These are phyloP conservation scores for Spicauda simplicius DNA, from an alignment of 2,888 invertebrate species.

Conservation along the genomic window DNA sequence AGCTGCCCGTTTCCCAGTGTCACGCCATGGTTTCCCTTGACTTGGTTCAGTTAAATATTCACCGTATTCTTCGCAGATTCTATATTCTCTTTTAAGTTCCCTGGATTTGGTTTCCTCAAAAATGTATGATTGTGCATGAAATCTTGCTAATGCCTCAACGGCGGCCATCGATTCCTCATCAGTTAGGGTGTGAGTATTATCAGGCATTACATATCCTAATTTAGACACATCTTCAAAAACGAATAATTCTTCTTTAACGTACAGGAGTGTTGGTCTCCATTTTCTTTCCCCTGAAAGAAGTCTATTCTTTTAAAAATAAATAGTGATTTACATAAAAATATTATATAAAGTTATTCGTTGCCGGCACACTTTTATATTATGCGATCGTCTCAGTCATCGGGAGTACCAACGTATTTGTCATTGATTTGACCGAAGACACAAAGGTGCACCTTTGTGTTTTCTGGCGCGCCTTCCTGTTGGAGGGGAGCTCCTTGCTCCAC, in stretches of 20 bases:
- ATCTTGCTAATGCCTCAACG: constrained; percentile 71
- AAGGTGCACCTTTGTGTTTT: too few relatives aligned
- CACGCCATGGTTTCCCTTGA: constrained; percentile 58
- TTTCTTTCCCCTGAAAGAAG: constrained; percentile 53
- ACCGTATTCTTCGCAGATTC: constrained; percentile 68
- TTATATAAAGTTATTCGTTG: too few relatives aligned
- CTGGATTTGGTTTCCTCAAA: constrained; percentile 71
- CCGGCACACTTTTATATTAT: too few relatives aligned
- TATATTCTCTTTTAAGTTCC: constrained; percentile 60
- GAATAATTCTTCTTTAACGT: constrained; percentile 62
- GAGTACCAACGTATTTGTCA: too few relatives aligned
- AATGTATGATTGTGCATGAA: constrained; percentile 78
- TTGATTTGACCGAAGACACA: too few relatives aligned
- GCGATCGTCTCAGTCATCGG: too few relatives aligned
- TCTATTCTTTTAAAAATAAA: neutral
- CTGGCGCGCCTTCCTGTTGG: too few relatives aligned
- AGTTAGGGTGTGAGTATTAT: constrained; percentile 56
- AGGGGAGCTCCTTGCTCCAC: too few relatives aligned
- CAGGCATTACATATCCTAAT: constrained; percentile 64
- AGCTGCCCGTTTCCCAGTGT: constrained; percentile 66
- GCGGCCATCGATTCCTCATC: constrained; percentile 68
- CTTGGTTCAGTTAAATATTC: constrained; percentile 61
- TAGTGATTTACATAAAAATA: too few relatives aligned
- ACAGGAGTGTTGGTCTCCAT: constrained; percentile 65
- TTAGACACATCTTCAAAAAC: constrained; percentile 72